Evolutionary conservation across 53 echinoderm and acorn worm genomes (phyloP).

Genomic region (Echinarachnius parma): DNA sequence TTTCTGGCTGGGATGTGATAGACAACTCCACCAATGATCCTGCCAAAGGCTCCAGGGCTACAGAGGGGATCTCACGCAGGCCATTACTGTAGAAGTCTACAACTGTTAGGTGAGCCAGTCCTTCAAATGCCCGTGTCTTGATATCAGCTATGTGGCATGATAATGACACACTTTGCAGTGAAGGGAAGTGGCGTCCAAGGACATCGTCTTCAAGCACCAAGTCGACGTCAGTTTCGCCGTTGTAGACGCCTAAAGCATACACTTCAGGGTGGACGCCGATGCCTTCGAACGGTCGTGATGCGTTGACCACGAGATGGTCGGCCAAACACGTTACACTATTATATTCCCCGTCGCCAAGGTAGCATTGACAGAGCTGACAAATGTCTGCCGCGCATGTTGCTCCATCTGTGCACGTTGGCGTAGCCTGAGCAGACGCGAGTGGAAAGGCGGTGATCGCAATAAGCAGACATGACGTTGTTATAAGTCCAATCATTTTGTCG

Average conservation of each 20-base stretch:
- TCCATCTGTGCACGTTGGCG: too few relatives aligned
- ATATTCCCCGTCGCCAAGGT: too few relatives aligned
- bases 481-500: too few relatives aligned
- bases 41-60: background rate
- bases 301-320: too few relatives aligned
- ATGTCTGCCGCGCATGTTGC: too few relatives aligned
- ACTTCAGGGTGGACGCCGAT: background rate
- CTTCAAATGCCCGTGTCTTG: conserved; percentile 24
- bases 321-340: too few relatives aligned
- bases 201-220: background rate
- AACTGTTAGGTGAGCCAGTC: background rate
- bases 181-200: background rate
- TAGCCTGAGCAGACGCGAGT: too few relatives aligned
- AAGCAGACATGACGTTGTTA: too few relatives aligned
- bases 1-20: background rate
- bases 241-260: background rate
- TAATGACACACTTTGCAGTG: background rate
- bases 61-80: background rate
- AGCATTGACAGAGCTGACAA: too few relatives aligned
- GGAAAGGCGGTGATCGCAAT: too few relatives aligned
- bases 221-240: background rate
- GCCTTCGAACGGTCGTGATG: conserved; percentile 3
- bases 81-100: background rate
- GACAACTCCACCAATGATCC: background rate
- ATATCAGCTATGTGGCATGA: conserved; percentile 5